Conservation (phyloP, 2,888 invertebrate genomes). For the Agonum fuliginosum region DNA sequence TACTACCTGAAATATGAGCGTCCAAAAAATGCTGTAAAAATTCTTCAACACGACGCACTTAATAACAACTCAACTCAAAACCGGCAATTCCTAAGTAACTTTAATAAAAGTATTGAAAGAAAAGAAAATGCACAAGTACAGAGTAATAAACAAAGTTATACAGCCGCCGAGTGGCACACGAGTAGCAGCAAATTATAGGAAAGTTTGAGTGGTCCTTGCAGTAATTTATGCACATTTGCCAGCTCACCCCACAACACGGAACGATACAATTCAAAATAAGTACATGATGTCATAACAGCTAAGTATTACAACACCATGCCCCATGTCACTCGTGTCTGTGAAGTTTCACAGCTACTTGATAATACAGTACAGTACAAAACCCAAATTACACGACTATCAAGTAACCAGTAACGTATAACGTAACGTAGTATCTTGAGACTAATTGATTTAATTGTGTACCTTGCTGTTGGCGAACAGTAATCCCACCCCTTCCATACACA, state of each 20-base stretch:
- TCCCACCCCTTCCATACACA: constrained; percentile 99
- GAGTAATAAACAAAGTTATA: constrained; percentile 65
- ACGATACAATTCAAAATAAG: constrained; percentile 63
- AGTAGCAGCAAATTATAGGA: constrained; percentile 75
- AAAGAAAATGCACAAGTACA: constrained; percentile 58
- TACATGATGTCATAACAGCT: background rate
- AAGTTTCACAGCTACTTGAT: constrained; percentile 40
- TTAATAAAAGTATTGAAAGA: constrained; percentile 57
- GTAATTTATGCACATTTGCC: constrained; percentile 74
- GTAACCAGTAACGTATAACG: constrained; percentile 2
- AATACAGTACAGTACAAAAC: too few relatives aligned
- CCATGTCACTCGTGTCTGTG: constrained; percentile 21
- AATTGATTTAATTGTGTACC: constrained; percentile 77
- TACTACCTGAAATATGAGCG: constrained; percentile 66
- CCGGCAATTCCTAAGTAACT: constrained; percentile 59
- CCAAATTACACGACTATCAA: constrained; percentile 44
- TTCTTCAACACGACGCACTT: constrained; percentile 64
- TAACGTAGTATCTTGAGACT: constrained; percentile 25
- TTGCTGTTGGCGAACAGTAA: constrained; percentile 99
- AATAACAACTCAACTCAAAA: constrained; percentile 58
- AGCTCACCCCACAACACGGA: constrained; percentile 73
- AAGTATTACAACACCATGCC: background rate
- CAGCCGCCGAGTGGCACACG: constrained; percentile 68
- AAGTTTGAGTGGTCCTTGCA: constrained; percentile 89
- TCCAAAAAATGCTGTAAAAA: constrained; percentile 65